Evolutionary conservation across 2,113 vertebrate genomes (phyloP).

Genomic region (Coregonus clupeaformis): DNA sequence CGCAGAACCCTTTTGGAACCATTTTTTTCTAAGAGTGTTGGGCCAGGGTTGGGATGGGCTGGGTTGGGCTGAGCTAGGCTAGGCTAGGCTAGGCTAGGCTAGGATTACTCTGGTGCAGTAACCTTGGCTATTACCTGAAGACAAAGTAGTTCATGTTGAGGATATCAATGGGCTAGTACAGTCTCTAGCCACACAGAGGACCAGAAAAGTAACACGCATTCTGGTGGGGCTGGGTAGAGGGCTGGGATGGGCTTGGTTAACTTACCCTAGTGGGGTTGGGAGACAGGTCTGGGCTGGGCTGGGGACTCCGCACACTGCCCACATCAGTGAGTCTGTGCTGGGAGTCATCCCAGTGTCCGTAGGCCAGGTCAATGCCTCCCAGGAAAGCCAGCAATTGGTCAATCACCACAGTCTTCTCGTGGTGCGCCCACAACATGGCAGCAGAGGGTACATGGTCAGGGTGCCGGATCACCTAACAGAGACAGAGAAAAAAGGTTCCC

Average conservation of each 20-base stretch:
- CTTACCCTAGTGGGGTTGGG: too few relatives aligned
- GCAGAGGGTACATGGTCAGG: constrained; percentile 72
- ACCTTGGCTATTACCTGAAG: too few relatives aligned
- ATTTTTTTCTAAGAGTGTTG: too few relatives aligned
- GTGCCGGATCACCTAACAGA: constrained; percentile 76
- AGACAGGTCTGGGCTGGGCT: constrained; percentile 32
- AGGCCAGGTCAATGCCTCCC: constrained; percentile 77
- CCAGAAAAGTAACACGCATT: constrained; percentile 9
- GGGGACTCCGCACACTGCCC: constrained; percentile 37
- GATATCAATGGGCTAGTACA: too few relatives aligned
- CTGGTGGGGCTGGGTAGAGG: constrained; percentile 29
- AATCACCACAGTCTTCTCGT: constrained; percentile 77
- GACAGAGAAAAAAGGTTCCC: neutral
- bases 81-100: too few relatives aligned
- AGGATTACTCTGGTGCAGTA: too few relatives aligned
- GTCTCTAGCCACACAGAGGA: too few relatives aligned
- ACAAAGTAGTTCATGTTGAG: too few relatives aligned
- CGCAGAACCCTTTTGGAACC: too few relatives aligned
- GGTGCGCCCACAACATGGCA: constrained; percentile 76
- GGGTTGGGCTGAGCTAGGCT: too few relatives aligned
- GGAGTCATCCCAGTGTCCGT: constrained; percentile 77
- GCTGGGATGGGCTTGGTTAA: neutral
- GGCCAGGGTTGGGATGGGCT: too few relatives aligned
- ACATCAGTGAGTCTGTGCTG: constrained; percentile 55
- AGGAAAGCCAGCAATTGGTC: constrained; percentile 76